Conservation (phyloP, 1,140 invertebrate genomes). For the Orchesella cincta region DNA sequence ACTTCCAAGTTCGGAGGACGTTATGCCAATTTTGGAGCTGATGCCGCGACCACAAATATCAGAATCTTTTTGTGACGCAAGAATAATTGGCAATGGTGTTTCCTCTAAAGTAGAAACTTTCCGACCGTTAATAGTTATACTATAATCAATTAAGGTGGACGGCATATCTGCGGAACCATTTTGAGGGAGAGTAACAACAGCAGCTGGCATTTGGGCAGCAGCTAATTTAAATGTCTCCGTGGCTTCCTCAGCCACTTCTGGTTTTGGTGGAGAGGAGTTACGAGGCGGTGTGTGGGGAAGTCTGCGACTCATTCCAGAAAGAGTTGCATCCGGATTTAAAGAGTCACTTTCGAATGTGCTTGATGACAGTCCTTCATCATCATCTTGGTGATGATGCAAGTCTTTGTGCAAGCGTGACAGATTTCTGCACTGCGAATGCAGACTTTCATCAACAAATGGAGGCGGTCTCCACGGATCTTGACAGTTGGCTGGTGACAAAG, state of each 20-base stretch:
- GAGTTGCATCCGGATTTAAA: slow-evolving; percentile 6
- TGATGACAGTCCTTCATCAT: background rate
- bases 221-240: background rate
- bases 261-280: background rate
- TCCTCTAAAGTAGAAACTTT: background rate
- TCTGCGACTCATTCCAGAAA: background rate
- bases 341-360: slow-evolving; percentile 21
- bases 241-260: slow-evolving; percentile 16
- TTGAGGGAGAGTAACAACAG: background rate
- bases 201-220: background rate
- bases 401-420: background rate
- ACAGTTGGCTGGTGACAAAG: background rate
- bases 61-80: background rate
- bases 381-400: background rate
- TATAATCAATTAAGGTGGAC: background rate
- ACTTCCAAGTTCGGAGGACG: background rate
- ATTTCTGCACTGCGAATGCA: background rate
- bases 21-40: background rate
- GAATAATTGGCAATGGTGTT: background rate
- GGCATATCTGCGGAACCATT: background rate
- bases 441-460: background rate
- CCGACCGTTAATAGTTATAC: slow-evolving; percentile 8
- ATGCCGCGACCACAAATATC: background rate
- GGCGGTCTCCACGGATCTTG: background rate
- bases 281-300: background rate